Percentiles rank a stretch among this genome's conserved stretches.
phyloP scores from a whole-genome alignment of 2,113 vertebrate genomes.

The Tenebrosternarchus preto region DNA sequence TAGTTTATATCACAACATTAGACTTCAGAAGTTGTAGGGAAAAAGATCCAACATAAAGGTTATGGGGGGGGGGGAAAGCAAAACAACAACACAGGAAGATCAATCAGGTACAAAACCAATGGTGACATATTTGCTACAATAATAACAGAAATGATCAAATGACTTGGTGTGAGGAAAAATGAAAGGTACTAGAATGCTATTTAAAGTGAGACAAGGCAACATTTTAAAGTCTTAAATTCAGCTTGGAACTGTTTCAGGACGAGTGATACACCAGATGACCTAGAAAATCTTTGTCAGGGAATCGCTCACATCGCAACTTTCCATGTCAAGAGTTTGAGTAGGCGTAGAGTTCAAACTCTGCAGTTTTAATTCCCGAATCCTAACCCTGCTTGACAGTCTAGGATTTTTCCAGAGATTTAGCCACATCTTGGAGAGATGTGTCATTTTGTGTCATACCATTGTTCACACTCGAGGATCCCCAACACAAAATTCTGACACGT shows the following conservation, averaged over 20 bases:
- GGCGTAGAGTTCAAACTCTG: not conserved
- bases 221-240: not conserved
- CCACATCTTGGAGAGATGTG: constrained; percentile 19
- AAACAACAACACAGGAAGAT: too few relatives aligned
- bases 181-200: too few relatives aligned
- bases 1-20: too few relatives aligned
- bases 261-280: too few relatives aligned
- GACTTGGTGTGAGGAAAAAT: too few relatives aligned
- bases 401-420: constrained; percentile 1
- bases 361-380: constrained; percentile 13
- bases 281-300: not conserved
- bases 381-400: constrained; percentile 11
- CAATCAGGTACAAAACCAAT: too few relatives aligned
- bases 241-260: not conserved
- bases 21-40: too few relatives aligned
- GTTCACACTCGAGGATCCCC: constrained; percentile 27
- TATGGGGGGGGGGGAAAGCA: too few relatives aligned
- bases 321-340: constrained; percentile 11
- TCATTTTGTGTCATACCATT: constrained; percentile 4
- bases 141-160: too few relatives aligned
- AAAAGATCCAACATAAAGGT: too few relatives aligned
- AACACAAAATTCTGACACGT: constrained; percentile 24
- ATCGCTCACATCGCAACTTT: not conserved
- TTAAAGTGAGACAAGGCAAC: too few relatives aligned
- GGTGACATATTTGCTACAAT: too few relatives aligned